Evolutionary conservation across 2,888 invertebrate genomes (phyloP).

Genomic region (Phalera bucephala): DNA sequence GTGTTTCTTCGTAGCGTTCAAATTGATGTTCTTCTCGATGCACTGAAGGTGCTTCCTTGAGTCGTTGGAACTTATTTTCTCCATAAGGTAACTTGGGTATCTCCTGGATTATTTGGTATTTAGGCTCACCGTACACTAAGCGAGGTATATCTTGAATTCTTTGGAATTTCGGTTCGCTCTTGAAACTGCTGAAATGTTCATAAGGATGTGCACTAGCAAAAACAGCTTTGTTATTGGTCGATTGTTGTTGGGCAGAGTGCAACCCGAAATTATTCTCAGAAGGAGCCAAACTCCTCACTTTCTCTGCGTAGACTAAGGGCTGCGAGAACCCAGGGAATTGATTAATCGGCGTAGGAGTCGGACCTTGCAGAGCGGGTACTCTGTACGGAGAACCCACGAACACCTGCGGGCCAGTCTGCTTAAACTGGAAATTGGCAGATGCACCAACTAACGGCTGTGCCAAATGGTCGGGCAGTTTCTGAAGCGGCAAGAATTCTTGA

Average conservation of each 20-base stretch:
- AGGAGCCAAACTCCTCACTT: slow-evolving; percentile 45
- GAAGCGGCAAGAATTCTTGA: slow-evolving; percentile 67
- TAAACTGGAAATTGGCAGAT: slow-evolving; percentile 50
- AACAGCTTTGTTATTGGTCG: slow-evolving; percentile 49
- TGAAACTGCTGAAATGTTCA: slow-evolving; percentile 36
- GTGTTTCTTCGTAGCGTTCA: slow-evolving; percentile 14
- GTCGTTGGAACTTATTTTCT: slow-evolving; percentile 13
- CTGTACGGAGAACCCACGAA: slow-evolving; percentile 55
- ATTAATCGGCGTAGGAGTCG: slow-evolving; percentile 37
- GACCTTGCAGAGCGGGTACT: slow-evolving; percentile 45
- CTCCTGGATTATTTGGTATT: slow-evolving; percentile 42
- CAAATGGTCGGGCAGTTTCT: slow-evolving; percentile 67
- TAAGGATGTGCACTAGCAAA: slow-evolving; percentile 42
- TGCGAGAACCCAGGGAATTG: slow-evolving; percentile 45
- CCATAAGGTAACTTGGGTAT: slow-evolving; percentile 16
- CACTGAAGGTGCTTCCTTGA: slow-evolving; percentile 18
- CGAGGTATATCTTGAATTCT: slow-evolving; percentile 18
- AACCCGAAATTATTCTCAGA: slow-evolving; percentile 10
- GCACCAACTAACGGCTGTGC: slow-evolving; percentile 63
- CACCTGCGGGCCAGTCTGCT: slow-evolving; percentile 51
- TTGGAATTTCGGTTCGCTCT: slow-evolving; percentile 38
- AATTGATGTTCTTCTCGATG: slow-evolving; percentile 16
- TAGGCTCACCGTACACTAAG: slow-evolving; percentile 13
- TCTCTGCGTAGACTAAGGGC: slow-evolving; percentile 48
- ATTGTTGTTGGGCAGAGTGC: slow-evolving; percentile 46